phyloP scores from a whole-genome alignment of 1,140 invertebrate genomes.

The Vollenhovia emeryi region DNA sequence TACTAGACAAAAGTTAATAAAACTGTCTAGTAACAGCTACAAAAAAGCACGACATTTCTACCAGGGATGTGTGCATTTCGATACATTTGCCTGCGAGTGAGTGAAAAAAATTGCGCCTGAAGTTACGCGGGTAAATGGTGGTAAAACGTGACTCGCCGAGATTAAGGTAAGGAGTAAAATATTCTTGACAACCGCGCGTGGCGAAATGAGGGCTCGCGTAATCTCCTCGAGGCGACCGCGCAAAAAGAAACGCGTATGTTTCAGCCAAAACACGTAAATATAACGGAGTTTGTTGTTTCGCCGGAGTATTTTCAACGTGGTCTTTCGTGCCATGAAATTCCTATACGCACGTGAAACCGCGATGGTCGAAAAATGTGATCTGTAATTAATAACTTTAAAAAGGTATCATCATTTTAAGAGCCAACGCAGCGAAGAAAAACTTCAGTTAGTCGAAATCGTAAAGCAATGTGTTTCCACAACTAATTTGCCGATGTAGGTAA shows the following conservation, averaged over 20 bases:
- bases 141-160: slow-evolving; percentile 31
- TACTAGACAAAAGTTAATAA: too few species aligned
- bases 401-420: slow-evolving; percentile 29
- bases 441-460: slow-evolving; percentile 26
- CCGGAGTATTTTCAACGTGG: slow-evolving; percentile 12
- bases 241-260: slow-evolving; percentile 13
- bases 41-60: too few species aligned
- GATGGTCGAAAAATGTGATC: slow-evolving; percentile 20
- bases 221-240: slow-evolving; percentile 6
- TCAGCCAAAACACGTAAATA: slow-evolving; percentile 22
- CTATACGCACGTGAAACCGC: neutral
- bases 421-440: neutral
- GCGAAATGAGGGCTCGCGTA: slow-evolving; percentile 40
- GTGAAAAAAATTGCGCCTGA: neutral
- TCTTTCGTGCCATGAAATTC: slow-evolving; percentile 31
- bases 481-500: neutral
- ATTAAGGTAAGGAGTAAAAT: slow-evolving; percentile 33
- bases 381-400: slow-evolving; percentile 63
- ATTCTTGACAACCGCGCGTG: slow-evolving; percentile 23
- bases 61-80: neutral
- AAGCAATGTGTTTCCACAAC: slow-evolving; percentile 23
- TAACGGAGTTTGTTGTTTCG: slow-evolving; percentile 30
- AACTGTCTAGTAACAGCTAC: too few species aligned
- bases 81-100: neutral
- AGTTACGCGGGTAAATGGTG: neutral